phyloP scores from a whole-genome alignment of 2,113 vertebrate species.

The Oreochromis spilurus region DNA sequence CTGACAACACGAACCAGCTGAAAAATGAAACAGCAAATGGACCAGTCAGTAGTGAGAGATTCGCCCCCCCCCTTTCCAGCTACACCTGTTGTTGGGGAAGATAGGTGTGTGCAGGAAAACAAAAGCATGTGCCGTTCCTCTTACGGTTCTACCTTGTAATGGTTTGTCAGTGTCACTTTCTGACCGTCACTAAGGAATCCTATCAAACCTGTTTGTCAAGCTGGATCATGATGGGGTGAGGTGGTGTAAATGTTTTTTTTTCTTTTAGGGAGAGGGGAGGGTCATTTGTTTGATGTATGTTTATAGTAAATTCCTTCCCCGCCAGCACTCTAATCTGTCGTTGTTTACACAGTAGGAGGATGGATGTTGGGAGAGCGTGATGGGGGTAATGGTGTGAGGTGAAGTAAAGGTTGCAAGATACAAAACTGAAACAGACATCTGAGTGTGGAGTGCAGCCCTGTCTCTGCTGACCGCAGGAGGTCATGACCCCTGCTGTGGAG shows the following conservation, averaged over 20 bases:
- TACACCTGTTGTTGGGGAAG: background rate
- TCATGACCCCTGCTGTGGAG: background rate
- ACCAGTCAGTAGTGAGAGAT: conserved; percentile 24
- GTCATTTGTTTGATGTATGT: conserved; percentile 25
- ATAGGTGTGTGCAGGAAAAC: background rate
- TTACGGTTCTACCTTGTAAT: background rate
- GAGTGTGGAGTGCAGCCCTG: background rate
- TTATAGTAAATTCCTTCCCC: conserved; percentile 19
- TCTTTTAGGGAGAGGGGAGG: background rate
- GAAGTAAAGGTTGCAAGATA: conserved; percentile 8
- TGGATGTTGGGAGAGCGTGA: background rate
- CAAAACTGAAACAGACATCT: background rate
- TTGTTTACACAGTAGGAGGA: conserved; percentile 49
- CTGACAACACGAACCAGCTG: background rate
- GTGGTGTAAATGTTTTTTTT: background rate
- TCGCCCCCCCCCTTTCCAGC: background rate
- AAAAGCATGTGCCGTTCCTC: background rate
- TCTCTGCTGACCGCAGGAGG: background rate
- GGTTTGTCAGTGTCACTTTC: conserved; percentile 25
- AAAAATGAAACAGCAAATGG: conserved; percentile 38
- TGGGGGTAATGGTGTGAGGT: conserved; percentile 12
- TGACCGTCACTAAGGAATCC: conserved; percentile 26
- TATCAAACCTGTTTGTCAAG: conserved; percentile 28
- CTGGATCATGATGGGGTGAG: background rate
- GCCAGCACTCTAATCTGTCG: conserved; percentile 1